Percentiles rank a stretch among this genome's conserved stretches.
phyloP scores from a whole-genome alignment of 2,113 vertebrate species.

The Urocolius indicus region DNA sequence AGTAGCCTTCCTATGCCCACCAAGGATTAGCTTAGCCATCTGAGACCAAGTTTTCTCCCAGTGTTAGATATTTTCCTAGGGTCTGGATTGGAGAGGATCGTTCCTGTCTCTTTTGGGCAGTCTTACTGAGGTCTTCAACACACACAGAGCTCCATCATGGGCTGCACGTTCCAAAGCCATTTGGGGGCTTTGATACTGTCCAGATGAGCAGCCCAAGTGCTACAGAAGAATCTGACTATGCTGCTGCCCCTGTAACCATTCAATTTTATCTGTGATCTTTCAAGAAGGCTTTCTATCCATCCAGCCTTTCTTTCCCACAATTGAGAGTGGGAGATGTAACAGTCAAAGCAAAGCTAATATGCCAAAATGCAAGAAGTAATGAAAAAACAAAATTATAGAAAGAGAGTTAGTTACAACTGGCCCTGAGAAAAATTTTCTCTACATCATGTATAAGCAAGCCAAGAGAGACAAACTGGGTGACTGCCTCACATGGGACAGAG shows the following conservation, averaged over 20 bases:
- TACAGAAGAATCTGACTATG: background rate
- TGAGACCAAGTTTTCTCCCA: background rate
- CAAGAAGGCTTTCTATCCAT: background rate
- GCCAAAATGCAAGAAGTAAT: background rate
- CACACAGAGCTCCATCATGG: rapidly evolving
- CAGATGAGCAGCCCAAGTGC: background rate
- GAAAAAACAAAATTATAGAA: background rate
- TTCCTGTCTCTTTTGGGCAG: background rate
- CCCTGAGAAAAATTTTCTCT: background rate
- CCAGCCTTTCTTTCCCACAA: background rate
- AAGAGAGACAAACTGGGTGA: background rate
- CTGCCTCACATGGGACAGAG: background rate
- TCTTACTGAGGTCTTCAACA: background rate
- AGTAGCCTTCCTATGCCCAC: background rate
- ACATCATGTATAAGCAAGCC: background rate
- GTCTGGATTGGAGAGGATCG: background rate
- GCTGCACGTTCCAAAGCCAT: background rate
- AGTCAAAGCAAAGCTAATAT: background rate
- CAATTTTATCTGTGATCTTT: background rate
- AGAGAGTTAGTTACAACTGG: background rate
- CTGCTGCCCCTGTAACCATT: background rate
- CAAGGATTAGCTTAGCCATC: background rate
- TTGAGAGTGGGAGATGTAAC: background rate
- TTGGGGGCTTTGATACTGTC: background rate
- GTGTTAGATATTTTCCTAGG: background rate